phyloP scores from a whole-genome alignment of 1,140 invertebrate species.

The Dendrolimus punctatus region DNA sequence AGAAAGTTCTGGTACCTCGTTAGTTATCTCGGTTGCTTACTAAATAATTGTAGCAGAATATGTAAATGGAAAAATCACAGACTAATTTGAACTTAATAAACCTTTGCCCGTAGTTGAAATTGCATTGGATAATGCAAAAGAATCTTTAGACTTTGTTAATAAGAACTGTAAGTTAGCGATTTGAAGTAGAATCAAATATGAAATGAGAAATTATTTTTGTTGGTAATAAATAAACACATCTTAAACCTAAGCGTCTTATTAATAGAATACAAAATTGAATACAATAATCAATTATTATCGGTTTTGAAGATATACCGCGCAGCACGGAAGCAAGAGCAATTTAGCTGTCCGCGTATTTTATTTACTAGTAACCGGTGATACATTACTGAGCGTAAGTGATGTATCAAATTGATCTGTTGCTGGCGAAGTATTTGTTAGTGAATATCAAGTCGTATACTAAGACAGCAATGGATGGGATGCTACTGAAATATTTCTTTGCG shows the following conservation, averaged over 20 bases:
- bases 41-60: constrained; percentile 62
- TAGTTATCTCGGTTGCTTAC: constrained; percentile 54
- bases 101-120: constrained; percentile 19
- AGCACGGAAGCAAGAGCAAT: constrained; percentile 51
- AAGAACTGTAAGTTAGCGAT: constrained; percentile 37
- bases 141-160: constrained; percentile 15
- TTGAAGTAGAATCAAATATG: constrained; percentile 44
- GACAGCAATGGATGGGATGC: too few relatives aligned
- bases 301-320: constrained; percentile 34
- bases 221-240: constrained; percentile 10
- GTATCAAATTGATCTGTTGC: constrained; percentile 30
- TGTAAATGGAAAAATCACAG: constrained; percentile 9
- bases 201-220: constrained; percentile 21
- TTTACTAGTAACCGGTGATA: constrained; percentile 48
- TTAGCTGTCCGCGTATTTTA: constrained; percentile 52
- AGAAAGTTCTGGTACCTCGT: constrained; percentile 57
- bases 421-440: background rate
- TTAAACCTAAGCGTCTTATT: constrained; percentile 15
- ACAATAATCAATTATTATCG: constrained; percentile 9
- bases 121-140: constrained; percentile 4
- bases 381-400: constrained; percentile 51
- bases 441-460: too few relatives aligned
- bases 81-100: constrained; percentile 17
- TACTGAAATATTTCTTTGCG: too few relatives aligned
- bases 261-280: constrained; percentile 24